These are phyloP conservation scores for Muricea muricata DNA, from an alignment of 92 coral and sea anemone species.

Conservation along the genomic window DNA sequence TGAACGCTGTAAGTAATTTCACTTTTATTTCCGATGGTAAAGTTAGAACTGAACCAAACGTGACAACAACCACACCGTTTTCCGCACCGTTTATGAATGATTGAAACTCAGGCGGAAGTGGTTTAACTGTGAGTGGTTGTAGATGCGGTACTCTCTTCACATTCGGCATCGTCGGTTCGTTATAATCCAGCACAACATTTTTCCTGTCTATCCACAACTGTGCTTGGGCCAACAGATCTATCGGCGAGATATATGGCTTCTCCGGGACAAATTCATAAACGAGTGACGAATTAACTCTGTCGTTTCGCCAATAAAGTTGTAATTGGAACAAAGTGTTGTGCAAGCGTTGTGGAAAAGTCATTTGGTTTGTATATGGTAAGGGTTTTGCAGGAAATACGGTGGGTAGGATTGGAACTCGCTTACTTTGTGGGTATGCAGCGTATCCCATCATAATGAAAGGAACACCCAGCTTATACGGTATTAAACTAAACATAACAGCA, in stretches of 20 bases:
- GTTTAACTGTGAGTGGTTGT: too few relatives aligned
- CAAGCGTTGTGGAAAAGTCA: neutral
- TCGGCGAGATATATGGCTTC: neutral
- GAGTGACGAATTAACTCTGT: neutral
- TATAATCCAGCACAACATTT: too few relatives aligned
- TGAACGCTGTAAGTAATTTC: too few relatives aligned
- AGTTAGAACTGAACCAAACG: too few relatives aligned
- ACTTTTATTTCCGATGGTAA: too few relatives aligned
- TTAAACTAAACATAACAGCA: neutral
- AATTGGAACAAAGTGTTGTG: neutral
- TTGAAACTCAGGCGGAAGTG: too few relatives aligned
- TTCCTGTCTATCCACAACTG: too few relatives aligned
- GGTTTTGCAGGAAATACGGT: neutral
- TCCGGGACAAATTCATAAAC: neutral
- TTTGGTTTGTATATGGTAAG: neutral
- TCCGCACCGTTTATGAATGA: too few relatives aligned
- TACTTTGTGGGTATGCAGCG: neutral
- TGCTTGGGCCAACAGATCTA: too few relatives aligned
- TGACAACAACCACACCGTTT: too few relatives aligned
- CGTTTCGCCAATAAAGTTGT: neutral
- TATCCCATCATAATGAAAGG: neutral
- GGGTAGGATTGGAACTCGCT: neutral
- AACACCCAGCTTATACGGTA: neutral
- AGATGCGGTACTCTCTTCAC: too few relatives aligned
- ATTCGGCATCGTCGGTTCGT: too few relatives aligned